phyloP scores from a whole-genome alignment of 2,888 invertebrate species.

The Schizotus pectinicornis region DNA sequence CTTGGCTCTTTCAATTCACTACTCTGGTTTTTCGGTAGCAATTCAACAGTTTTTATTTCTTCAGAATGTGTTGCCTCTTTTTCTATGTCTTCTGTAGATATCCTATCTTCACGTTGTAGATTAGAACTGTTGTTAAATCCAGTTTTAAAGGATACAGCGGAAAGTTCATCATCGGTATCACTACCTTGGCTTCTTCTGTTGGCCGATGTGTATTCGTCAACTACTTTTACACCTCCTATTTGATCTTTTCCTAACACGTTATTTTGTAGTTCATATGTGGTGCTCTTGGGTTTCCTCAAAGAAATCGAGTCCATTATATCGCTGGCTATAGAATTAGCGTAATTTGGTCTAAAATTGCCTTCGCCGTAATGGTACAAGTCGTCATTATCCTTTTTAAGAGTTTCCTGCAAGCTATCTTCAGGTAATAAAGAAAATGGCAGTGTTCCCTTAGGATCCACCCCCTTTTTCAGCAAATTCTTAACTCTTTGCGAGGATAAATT shows the following conservation, averaged over 20 bases:
- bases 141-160: not conserved
- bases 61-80: too few species aligned
- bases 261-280: too few species aligned
- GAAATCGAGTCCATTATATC: conserved; percentile 48
- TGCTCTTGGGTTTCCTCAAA: conserved; percentile 34
- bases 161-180: not conserved
- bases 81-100: too few species aligned
- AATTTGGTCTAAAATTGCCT: conserved; percentile 30
- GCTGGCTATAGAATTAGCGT: conserved; percentile 45
- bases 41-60: too few species aligned
- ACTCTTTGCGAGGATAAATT: conserved; percentile 37
- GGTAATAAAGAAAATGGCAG: not conserved
- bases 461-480: conserved; percentile 30
- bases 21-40: too few species aligned
- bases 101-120: too few species aligned
- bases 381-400: not conserved
- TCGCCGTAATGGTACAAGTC: conserved; percentile 5
- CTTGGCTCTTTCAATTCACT: too few species aligned
- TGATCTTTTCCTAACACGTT: too few species aligned
- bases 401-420: not conserved
- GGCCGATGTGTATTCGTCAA: not conserved
- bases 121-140: not conserved
- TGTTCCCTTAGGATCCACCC: conserved; percentile 6
- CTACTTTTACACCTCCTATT: too few species aligned
- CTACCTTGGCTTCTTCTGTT: not conserved